These are phyloP conservation scores for Pyrrhosoma nymphula DNA, from an alignment of 2,888 invertebrate genomes.

Conservation along the genomic window DNA sequence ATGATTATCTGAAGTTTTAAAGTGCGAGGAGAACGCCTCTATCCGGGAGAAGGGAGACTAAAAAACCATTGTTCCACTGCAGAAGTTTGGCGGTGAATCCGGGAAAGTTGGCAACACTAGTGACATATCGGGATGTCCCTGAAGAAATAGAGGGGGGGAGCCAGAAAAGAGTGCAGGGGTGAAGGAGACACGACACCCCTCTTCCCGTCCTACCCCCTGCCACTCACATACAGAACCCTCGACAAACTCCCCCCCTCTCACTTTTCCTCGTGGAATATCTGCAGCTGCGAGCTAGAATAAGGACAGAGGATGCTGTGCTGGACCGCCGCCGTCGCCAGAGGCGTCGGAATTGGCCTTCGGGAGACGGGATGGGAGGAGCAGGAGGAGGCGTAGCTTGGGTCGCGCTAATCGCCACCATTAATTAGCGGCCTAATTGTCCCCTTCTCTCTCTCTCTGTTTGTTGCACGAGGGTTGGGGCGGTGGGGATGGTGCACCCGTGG, in stretches of 20 bases:
- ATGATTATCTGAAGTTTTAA: too few relatives aligned
- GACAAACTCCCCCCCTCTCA: too few relatives aligned
- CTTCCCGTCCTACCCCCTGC: neutral
- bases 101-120: too few relatives aligned
- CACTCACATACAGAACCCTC: neutral
- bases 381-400: neutral
- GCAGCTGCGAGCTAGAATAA: neutral
- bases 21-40: too few relatives aligned
- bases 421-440: conserved; percentile 45
- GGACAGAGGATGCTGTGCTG: conserved; percentile 37
- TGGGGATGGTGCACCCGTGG: neutral
- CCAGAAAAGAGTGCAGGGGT: neutral
- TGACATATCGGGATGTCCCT: too few relatives aligned
- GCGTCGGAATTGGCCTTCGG: neutral
- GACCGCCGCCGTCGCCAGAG: neutral
- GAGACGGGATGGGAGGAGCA: neutral
- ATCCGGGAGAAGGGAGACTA: too few relatives aligned
- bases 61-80: too few relatives aligned
- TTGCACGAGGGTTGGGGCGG: too few relatives aligned
- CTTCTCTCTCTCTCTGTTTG: too few relatives aligned
- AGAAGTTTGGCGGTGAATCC: too few relatives aligned
- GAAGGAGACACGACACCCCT: neutral
- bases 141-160: neutral
- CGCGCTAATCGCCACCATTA: conserved; percentile 47
- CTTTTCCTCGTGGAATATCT: neutral